These are phyloP conservation scores for Nysson spinosus DNA, from an alignment of 2,888 invertebrate genomes.

Conservation along the genomic window DNA sequence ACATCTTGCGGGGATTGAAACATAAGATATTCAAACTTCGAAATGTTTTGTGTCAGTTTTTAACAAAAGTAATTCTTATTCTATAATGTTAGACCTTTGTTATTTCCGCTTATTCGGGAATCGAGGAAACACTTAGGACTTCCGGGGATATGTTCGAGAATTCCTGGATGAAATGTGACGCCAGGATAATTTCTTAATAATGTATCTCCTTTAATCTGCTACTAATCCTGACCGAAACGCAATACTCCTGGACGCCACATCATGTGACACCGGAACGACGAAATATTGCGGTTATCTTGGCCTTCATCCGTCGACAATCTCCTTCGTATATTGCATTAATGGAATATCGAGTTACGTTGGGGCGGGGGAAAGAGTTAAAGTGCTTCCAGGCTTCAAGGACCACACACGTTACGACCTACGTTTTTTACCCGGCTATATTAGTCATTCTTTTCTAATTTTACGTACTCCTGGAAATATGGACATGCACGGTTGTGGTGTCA, in stretches of 20 bases:
- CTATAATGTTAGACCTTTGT: too few species aligned
- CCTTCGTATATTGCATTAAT: slow-evolving; percentile 64
- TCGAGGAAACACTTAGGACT: too few species aligned
- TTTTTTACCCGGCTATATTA: background rate
- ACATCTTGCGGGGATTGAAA: too few species aligned
- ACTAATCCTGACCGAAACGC: slow-evolving; percentile 60
- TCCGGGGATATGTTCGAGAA: background rate
- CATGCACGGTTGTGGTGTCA: background rate
- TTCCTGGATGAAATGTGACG: slow-evolving; percentile 21
- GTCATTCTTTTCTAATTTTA: slow-evolving; percentile 9
- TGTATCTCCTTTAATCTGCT: slow-evolving; percentile 60
- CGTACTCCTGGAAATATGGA: background rate
- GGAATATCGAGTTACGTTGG: slow-evolving; percentile 65
- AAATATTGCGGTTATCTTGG: slow-evolving; percentile 71
- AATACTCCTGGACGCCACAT: slow-evolving; percentile 66
- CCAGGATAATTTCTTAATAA: slow-evolving; percentile 50
- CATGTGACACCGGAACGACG: slow-evolving; percentile 69
- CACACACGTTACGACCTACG: background rate
- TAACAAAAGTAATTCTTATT: too few species aligned
- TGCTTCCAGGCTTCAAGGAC: slow-evolving; percentile 44
- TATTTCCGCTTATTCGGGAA: too few species aligned
- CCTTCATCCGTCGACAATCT: slow-evolving; percentile 61
- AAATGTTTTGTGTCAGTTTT: too few species aligned
- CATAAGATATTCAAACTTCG: too few species aligned
- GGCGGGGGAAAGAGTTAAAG: slow-evolving; percentile 45